Conservation (phyloP, 1,140 invertebrate species). For the Drosophila teissieri region DNA sequence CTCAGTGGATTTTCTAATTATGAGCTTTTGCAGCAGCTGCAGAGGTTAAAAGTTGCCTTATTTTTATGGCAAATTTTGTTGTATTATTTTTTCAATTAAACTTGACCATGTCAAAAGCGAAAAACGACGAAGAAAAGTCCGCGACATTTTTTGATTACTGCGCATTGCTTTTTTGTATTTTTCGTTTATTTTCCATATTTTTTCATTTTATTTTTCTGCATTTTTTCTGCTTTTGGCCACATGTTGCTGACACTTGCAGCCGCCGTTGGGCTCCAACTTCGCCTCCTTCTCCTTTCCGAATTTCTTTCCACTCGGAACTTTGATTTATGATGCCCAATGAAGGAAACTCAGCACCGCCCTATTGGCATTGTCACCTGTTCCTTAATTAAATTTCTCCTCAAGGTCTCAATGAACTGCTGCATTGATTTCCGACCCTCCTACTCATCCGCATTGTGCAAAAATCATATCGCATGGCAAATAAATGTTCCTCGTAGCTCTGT, state of each 20-base stretch:
- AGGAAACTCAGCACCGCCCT: conserved; percentile 8
- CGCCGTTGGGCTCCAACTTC: conserved; percentile 22
- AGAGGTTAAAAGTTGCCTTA: conserved; percentile 67
- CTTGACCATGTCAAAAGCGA: conserved; percentile 76
- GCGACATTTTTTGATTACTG: conserved; percentile 58
- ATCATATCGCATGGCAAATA: conserved; percentile 66
- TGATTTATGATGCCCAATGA: conserved; percentile 66
- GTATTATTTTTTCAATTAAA: conserved; percentile 80
- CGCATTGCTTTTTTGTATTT: conserved; percentile 35
- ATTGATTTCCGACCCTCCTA: conserved; percentile 26
- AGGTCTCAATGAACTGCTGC: conserved; percentile 59
- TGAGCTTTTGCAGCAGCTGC: conserved; percentile 76
- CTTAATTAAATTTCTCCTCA: conserved; percentile 71
- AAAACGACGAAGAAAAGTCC: conserved; percentile 45
- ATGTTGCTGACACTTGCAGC: conserved; percentile 81
- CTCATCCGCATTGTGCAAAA: conserved; percentile 28
- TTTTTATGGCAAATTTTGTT: conserved; percentile 65
- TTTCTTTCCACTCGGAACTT: conserved; percentile 39
- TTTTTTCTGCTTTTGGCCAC: conserved; percentile 65
- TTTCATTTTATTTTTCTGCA: conserved; percentile 53
- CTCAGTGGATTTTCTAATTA: conserved; percentile 67
- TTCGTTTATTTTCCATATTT: conserved; percentile 33
- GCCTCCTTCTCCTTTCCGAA: background rate
- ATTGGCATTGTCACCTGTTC: conserved; percentile 69
- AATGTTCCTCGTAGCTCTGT: conserved; percentile 45